Evolutionary conservation across 2,113 vertebrate species (phyloP).

Genomic region (Colossoma macropomum): DNA sequence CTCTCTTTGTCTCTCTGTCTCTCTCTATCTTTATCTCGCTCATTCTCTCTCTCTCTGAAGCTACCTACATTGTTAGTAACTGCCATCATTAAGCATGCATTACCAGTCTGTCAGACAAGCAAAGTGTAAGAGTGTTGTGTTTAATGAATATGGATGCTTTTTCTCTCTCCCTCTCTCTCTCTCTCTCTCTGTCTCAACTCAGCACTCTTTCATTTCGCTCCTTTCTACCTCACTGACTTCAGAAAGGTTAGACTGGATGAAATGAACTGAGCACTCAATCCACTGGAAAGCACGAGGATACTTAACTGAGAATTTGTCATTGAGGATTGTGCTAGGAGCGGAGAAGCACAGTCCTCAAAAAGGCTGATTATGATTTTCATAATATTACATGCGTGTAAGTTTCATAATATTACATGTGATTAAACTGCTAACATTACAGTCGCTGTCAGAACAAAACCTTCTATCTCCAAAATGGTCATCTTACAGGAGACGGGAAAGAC

Average conservation of each 20-base stretch:
- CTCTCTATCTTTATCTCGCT: slow-evolving; percentile 48
- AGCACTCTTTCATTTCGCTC: slow-evolving; percentile 77
- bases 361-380: background rate
- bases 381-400: background rate
- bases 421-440: background rate
- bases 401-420: background rate
- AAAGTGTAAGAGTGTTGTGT: slow-evolving; percentile 70
- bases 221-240: slow-evolving; percentile 77
- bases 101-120: slow-evolving; percentile 60
- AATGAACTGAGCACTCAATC: slow-evolving; percentile 69
- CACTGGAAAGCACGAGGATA: slow-evolving; percentile 29
- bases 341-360: slow-evolving; percentile 7
- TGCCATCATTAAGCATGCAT: slow-evolving; percentile 59
- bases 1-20: slow-evolving; percentile 48
- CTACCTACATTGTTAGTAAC: slow-evolving; percentile 51
- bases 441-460: slow-evolving; percentile 9
- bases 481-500: background rate
- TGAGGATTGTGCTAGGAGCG: slow-evolving; percentile 22
- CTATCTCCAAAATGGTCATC: no score
- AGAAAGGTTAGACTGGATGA: slow-evolving; percentile 82
- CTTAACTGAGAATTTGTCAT: slow-evolving; percentile 33
- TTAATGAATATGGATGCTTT: slow-evolving; percentile 85
- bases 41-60: slow-evolving; percentile 53
- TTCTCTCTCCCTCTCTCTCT: slow-evolving; percentile 21
- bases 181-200: slow-evolving; percentile 35